Conservation (phyloP, 1,140 invertebrate genomes). For the Anadara kagoshimensis region DNA sequence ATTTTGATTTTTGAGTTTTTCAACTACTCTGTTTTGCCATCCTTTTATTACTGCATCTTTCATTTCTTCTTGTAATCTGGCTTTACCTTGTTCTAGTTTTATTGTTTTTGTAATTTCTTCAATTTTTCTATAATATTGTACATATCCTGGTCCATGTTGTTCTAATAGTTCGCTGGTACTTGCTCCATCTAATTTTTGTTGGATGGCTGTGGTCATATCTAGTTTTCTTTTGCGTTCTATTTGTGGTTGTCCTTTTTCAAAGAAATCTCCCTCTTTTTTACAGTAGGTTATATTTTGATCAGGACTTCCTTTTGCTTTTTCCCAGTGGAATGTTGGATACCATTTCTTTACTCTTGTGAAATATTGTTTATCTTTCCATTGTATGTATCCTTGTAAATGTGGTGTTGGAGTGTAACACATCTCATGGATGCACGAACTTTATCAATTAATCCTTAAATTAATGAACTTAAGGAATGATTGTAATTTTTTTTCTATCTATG, state of each 20-base stretch:
- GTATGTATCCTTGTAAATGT: no score
- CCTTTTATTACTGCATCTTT: conserved; percentile 1
- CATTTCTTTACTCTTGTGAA: neutral
- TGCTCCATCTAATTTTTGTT: neutral
- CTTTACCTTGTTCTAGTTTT: neutral
- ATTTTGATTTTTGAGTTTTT: neutral
- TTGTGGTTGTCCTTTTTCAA: neutral
- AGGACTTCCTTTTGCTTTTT: neutral
- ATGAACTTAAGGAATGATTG: no score
- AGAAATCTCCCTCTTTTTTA: neutral
- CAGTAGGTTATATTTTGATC: neutral
- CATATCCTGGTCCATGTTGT: neutral
- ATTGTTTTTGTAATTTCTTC: neutral
- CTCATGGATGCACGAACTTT: no score
- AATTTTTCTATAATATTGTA: neutral
- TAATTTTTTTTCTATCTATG: no score
- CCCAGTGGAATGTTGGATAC: neutral
- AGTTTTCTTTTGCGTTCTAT: neutral
- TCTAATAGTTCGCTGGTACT: neutral
- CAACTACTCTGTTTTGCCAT: neutral
- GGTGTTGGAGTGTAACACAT: no score
- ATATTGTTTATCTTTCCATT: no score
- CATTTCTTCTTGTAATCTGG: neutral
- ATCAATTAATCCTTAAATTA: no score
- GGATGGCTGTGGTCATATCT: neutral